These are phyloP conservation scores for Troides helena DNA, from an alignment of 2,888 invertebrate species.

Conservation along the genomic window DNA sequence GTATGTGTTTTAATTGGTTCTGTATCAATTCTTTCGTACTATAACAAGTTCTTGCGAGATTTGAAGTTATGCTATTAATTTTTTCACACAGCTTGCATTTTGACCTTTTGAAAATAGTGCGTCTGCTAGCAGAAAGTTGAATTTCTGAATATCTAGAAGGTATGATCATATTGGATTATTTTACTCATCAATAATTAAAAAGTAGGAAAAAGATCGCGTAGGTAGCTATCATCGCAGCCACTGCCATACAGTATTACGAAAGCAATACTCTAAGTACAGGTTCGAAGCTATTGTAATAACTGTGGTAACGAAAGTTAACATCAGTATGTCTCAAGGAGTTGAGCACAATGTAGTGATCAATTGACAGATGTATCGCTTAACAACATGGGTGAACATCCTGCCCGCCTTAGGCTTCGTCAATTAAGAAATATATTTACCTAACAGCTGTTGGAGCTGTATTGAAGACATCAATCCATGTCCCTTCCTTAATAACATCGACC, in stretches of 20 bases:
- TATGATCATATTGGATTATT: too few relatives aligned
- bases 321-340: too few relatives aligned
- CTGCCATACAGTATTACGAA: too few relatives aligned
- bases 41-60: conserved; percentile 60
- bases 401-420: neutral
- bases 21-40: conserved; percentile 67
- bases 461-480: conserved; percentile 79
- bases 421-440: conserved; percentile 43
- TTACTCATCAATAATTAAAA: too few relatives aligned
- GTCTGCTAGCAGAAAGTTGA: conserved; percentile 77
- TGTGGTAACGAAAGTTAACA: too few relatives aligned
- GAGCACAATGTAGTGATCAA: neutral
- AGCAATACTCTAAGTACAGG: too few relatives aligned
- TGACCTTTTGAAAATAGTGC: conserved; percentile 66
- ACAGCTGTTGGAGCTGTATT: conserved; percentile 79
- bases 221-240: too few relatives aligned
- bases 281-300: too few relatives aligned
- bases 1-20: conserved; percentile 47
- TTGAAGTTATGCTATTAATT: conserved; percentile 36
- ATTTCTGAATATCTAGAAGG: conserved; percentile 73
- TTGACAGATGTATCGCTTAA: too few relatives aligned
- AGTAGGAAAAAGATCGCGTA: too few relatives aligned
- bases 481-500: conserved; percentile 81
- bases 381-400: too few relatives aligned
- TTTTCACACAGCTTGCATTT: conserved; percentile 46